phyloP scores from a whole-genome alignment of 2,113 vertebrate genomes.

The Nibea coibor region DNA sequence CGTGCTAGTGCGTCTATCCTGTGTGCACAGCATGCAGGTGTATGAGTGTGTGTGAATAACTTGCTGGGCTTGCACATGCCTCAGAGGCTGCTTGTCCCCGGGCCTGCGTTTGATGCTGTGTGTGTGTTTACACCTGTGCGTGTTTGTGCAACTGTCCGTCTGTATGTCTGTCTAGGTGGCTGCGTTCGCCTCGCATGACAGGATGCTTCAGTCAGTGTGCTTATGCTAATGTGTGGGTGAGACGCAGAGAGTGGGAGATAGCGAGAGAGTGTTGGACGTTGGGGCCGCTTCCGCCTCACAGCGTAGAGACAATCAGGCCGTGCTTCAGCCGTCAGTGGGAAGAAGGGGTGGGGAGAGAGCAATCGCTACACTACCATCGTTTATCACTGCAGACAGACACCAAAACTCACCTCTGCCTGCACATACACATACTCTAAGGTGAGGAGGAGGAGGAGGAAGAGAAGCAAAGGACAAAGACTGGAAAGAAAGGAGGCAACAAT shows the following conservation, averaged over 20 bases:
- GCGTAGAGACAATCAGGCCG: constrained; percentile 63
- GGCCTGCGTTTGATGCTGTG: constrained; percentile 55
- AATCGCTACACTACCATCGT: constrained; percentile 37
- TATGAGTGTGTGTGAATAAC: neutral
- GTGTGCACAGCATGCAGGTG: constrained; percentile 26
- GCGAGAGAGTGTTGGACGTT: constrained; percentile 1
- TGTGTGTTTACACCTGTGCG: constrained; percentile 56
- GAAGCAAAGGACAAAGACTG: neutral
- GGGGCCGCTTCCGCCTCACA: constrained; percentile 57
- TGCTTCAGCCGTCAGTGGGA: constrained; percentile 58
- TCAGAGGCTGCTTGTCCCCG: constrained; percentile 27
- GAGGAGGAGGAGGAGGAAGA: constrained; percentile 19
- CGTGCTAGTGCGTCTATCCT: constrained; percentile 4
- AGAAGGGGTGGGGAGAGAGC: constrained; percentile 47
- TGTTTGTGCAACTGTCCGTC: constrained; percentile 15
- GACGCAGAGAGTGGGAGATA: constrained; percentile 8
- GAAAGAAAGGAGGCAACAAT: constrained; percentile 1
- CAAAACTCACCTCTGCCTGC: constrained; percentile 51
- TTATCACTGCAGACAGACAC: constrained; percentile 50
- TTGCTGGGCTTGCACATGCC: constrained; percentile 34
- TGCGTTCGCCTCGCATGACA: constrained; percentile 49
- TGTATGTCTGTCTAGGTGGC: constrained; percentile 21
- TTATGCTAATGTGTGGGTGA: constrained; percentile 46
- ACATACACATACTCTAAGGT: constrained; percentile 6
- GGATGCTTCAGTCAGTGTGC: constrained; percentile 53